Conservation (phyloP, 23 tunicate species). For the Trididemnum nubilum region DNA sequence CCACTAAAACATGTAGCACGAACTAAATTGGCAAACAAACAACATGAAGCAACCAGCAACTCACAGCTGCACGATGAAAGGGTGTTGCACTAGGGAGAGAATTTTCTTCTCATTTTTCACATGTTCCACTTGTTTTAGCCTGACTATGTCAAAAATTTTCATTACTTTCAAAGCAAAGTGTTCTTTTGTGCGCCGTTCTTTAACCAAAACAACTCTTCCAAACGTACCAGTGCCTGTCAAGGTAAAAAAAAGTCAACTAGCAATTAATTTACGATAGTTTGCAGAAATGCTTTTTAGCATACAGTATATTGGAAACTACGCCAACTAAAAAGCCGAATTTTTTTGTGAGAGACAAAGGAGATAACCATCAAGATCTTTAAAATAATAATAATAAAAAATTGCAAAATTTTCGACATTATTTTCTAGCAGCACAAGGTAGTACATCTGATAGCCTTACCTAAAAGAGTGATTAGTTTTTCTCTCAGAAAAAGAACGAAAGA, state of each 20-base stretch:
- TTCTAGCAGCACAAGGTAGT: too few relatives aligned
- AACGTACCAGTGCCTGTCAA: conserved; percentile 76
- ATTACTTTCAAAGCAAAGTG: conserved; percentile 78
- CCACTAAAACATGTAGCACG: too few relatives aligned
- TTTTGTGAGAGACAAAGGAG: too few relatives aligned
- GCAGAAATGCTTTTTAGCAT: neutral
- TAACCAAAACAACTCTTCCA: conserved; percentile 75
- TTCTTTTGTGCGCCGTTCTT: conserved; percentile 53
- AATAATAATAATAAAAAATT: too few relatives aligned
- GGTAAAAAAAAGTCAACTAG: neutral
- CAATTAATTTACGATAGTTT: neutral
- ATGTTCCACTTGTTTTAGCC: conserved; percentile 64
- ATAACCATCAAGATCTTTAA: too few relatives aligned
- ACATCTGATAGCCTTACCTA: too few relatives aligned
- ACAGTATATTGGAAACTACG: neutral
- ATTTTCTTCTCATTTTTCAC: conserved; percentile 63
- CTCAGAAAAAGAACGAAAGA: too few relatives aligned
- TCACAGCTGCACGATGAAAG: conserved; percentile 76
- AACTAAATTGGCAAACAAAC: too few relatives aligned
- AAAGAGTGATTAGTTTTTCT: too few relatives aligned
- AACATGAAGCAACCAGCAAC: too few relatives aligned
- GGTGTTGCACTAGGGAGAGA: conserved; percentile 55
- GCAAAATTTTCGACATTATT: too few relatives aligned
- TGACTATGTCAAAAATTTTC: conserved; percentile 61
- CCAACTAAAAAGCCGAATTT: too few relatives aligned